These are phyloP conservation scores for Adelges cooleyi DNA, from an alignment of 1,140 invertebrate species.

Conservation along the genomic window DNA sequence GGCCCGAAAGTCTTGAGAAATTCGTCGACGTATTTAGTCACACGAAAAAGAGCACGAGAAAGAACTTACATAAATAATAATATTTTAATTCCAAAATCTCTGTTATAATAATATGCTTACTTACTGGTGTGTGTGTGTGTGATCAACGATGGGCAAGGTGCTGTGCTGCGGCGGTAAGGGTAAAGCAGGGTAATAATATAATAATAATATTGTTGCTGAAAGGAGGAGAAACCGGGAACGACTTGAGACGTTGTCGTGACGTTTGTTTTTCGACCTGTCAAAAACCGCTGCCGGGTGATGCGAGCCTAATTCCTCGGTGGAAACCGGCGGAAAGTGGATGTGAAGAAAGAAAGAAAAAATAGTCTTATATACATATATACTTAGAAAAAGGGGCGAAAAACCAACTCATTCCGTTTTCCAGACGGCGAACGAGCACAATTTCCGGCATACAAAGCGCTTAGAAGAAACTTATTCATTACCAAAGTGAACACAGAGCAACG, in stretches of 20 bases:
- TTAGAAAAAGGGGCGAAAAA: neutral
- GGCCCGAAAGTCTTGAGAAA: no score
- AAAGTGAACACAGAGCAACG: neutral
- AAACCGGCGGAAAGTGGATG: neutral
- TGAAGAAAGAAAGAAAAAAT: neutral
- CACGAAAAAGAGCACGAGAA: no score
- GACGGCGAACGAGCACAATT: conserved; percentile 17
- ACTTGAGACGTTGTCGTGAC: neutral
- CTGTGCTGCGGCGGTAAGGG: no score
- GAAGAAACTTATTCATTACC: conserved; percentile 16
- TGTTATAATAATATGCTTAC: no score
- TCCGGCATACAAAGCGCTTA: conserved; percentile 21
- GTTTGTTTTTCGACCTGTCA: conserved; percentile 15
- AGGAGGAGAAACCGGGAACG: neutral
- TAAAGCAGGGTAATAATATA: no score
- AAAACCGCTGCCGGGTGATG: conserved; percentile 13
- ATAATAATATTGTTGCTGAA: neutral
- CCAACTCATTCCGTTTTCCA: conserved; percentile 17
- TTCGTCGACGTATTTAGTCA: no score
- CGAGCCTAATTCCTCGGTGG: neutral
- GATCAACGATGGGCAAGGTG: no score
- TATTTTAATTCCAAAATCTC: no score
- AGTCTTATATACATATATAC: neutral
- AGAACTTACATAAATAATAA: no score
- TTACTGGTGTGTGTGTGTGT: no score